A percentile compares a stretch with the other conserved stretches of the same genome.
phyloP scores from a whole-genome alignment of 2,113 vertebrate species.

The Scopus umbretta region DNA sequence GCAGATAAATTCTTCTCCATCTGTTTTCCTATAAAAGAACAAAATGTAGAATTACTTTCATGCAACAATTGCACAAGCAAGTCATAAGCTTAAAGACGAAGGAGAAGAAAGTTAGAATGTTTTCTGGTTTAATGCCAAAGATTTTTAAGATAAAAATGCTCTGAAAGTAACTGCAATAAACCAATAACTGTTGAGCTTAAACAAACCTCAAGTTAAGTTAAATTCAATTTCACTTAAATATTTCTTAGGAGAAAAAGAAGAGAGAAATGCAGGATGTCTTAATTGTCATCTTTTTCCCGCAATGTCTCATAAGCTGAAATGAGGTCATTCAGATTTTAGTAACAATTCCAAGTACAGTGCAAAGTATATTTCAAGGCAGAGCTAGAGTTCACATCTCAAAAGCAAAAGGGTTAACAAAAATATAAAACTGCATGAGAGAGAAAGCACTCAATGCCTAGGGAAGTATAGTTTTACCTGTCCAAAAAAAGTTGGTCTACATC shows the following conservation, averaged over 20 bases:
- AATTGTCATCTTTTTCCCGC: conserved; percentile 59
- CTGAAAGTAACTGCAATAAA: conserved; percentile 64
- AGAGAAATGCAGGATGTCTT: conserved; percentile 48
- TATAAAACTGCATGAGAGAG: background rate
- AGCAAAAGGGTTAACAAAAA: conserved; percentile 16
- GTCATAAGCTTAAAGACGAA: conserved; percentile 47
- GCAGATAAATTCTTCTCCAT: conserved; percentile 68
- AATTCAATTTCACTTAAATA: conserved; percentile 71
- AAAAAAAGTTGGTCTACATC: background rate
- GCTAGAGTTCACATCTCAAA: background rate
- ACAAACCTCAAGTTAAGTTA: conserved; percentile 66
- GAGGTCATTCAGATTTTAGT: conserved; percentile 48
- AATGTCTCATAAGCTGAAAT: conserved; percentile 25
- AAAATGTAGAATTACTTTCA: conserved; percentile 53
- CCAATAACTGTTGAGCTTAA: conserved; percentile 63
- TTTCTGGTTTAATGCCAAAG: conserved; percentile 66
- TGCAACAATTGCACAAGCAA: conserved; percentile 62
- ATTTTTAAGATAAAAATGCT: conserved; percentile 70
- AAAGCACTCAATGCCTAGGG: background rate
- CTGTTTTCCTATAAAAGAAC: conserved; percentile 66
- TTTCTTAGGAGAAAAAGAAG: conserved; percentile 68
- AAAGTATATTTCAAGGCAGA: conserved; percentile 44
- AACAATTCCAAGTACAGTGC: conserved; percentile 9
- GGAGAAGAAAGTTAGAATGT: conserved; percentile 53
- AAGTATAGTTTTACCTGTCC: conserved; percentile 36